These are phyloP conservation scores for Encarsia formosa DNA, from an alignment of 2,888 invertebrate species.

Conservation along the genomic window DNA sequence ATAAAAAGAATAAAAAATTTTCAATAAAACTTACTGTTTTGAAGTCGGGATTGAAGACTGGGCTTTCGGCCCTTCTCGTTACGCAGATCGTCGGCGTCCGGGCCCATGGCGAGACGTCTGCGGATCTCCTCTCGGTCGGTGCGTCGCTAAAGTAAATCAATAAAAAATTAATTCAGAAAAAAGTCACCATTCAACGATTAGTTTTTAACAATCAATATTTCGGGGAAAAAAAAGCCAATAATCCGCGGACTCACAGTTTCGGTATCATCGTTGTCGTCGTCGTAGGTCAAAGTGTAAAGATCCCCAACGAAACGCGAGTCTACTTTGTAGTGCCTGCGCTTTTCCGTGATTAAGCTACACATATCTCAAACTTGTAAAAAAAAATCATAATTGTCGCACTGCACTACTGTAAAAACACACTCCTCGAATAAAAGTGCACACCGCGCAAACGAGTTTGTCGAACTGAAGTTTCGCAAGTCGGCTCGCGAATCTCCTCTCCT, in stretches of 20 bases:
- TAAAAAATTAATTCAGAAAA: no score
- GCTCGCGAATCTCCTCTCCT: no score
- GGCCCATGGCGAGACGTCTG: constrained; percentile 79
- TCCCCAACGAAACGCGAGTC: constrained; percentile 79
- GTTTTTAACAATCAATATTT: not conserved
- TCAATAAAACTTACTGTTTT: constrained; percentile 70
- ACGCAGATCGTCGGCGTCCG: constrained; percentile 72
- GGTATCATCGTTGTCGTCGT: constrained; percentile 56
- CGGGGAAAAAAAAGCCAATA: not conserved
- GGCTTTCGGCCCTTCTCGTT: constrained; percentile 76
- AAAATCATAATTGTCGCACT: no score
- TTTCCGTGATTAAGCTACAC: constrained; percentile 3
- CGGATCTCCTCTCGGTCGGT: constrained; percentile 92
- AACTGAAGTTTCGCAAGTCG: no score
- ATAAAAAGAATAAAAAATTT: no score
- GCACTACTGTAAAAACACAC: no score
- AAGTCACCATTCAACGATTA: constrained; percentile 4
- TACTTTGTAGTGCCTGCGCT: constrained; percentile 70
- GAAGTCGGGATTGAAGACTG: constrained; percentile 80
- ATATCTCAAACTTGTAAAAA: no score
- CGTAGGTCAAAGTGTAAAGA: constrained; percentile 81
- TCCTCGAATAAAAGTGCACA: no score
- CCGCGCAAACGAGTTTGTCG: no score
- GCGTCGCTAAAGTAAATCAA: constrained; percentile 73
- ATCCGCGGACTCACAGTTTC: constrained; percentile 8